Evolutionary conservation across 2,888 invertebrate genomes (phyloP).

Genomic region (Pseudanteris insignis): DNA sequence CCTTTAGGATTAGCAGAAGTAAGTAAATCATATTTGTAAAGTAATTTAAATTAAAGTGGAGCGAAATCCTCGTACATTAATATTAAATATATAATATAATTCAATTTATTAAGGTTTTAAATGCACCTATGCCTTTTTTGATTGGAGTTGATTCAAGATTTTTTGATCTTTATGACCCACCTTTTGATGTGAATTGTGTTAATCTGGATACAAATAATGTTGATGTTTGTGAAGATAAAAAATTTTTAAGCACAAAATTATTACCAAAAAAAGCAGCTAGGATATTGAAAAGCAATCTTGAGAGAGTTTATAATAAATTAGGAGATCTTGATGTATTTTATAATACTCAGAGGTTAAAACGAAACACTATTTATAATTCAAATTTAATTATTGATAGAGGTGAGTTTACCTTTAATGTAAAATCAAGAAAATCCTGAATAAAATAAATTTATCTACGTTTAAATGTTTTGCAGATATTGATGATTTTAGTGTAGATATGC

Average conservation of each 20-base stretch:
- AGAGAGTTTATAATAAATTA: constrained; percentile 75
- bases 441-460: background rate
- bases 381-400: constrained; percentile 32
- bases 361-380: constrained; percentile 11
- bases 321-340: constrained; percentile 56
- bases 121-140: constrained; percentile 96
- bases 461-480: constrained; percentile 55
- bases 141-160: constrained; percentile 97
- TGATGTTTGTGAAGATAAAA: constrained; percentile 89
- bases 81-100: too few species aligned
- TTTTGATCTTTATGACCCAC: constrained; percentile 97
- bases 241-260: constrained; percentile 80
- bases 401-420: too few species aligned
- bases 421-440: too few species aligned
- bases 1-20: constrained; percentile 84
- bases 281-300: constrained; percentile 80
- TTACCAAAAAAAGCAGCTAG: constrained; percentile 89
- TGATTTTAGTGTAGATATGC: constrained; percentile 61
- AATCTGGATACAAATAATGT: constrained; percentile 98
- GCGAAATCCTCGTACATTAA: too few species aligned
- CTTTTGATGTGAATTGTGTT: constrained; percentile 95
- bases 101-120: constrained; percentile 85
- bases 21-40: too few species aligned
- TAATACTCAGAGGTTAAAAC: constrained; percentile 49
- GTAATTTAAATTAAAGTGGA: too few species aligned